These are phyloP conservation scores for Synergus umbraculus DNA, from an alignment of 2,888 invertebrate genomes.

Conservation along the genomic window DNA sequence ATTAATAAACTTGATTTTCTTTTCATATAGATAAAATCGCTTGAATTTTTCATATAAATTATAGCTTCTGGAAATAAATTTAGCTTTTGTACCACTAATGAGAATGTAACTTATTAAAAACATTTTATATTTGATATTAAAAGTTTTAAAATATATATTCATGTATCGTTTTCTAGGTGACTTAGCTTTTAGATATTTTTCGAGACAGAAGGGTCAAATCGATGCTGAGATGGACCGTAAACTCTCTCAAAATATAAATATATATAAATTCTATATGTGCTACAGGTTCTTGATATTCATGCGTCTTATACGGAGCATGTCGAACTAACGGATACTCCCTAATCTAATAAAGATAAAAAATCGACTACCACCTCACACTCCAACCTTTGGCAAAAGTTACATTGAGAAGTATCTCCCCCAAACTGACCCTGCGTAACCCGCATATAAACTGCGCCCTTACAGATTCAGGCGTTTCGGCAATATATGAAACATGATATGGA, in stretches of 20 bases:
- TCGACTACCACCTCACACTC: slow-evolving; percentile 61
- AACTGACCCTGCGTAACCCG: slow-evolving; percentile 72
- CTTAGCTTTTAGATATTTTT: too few species aligned
- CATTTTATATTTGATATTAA: not conserved
- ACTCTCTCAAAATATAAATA: not conserved
- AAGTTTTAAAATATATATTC: not conserved
- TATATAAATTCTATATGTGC: slow-evolving; percentile 66
- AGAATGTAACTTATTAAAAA: not conserved
- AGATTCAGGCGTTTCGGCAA: slow-evolving; percentile 54
- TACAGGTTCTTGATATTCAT: slow-evolving; percentile 68
- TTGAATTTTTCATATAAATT: not conserved
- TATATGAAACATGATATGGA: not conserved
- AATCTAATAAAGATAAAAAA: slow-evolving; percentile 77
- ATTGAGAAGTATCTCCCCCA: slow-evolving; percentile 73
- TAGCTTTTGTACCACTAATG: not conserved
- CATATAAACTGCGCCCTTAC: slow-evolving; percentile 75
- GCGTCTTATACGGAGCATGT: slow-evolving; percentile 68
- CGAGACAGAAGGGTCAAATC: not conserved
- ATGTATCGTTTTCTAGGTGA: too few species aligned
- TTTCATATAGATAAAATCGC: not conserved
- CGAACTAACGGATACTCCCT: slow-evolving; percentile 70
- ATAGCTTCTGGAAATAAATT: not conserved
- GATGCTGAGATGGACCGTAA: not conserved
- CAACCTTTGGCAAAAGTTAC: slow-evolving; percentile 62
- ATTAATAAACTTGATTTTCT: not conserved